These are phyloP conservation scores for Cinclus mexicanus DNA, from an alignment of 2,113 vertebrate genomes.

Conservation along the genomic window DNA sequence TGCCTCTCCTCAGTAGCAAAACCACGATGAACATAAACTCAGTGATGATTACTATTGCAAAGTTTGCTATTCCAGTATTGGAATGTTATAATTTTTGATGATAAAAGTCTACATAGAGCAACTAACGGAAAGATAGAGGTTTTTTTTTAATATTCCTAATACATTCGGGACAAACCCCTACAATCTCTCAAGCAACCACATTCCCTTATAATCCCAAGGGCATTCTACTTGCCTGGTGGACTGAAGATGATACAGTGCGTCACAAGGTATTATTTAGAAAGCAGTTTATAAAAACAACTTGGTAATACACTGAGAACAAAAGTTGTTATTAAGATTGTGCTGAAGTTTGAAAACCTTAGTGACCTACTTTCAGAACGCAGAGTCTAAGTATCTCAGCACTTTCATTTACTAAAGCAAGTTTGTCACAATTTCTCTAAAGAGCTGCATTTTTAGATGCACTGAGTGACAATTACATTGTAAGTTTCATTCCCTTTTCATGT, in stretches of 20 bases:
- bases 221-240: neutral
- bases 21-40: neutral
- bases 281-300: neutral
- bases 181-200: neutral
- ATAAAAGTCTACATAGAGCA: neutral
- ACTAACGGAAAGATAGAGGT: neutral
- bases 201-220: neutral
- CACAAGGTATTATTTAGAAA: neutral
- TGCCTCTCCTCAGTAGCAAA: neutral
- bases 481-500: neutral
- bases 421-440: neutral
- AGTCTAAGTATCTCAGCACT: neutral
- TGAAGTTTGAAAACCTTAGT: neutral
- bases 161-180: neutral
- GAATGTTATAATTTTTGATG: neutral
- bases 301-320: neutral
- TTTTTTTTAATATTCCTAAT: neutral
- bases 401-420: neutral
- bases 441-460: neutral
- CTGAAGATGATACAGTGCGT: neutral
- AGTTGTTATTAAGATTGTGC: neutral
- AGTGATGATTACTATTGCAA: neutral
- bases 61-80: neutral
- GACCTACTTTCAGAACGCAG: neutral
- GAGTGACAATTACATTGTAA: neutral